phyloP scores from a whole-genome alignment of 2,797 vertebrate genomes.

The Tokudaia muenninki region DNA sequence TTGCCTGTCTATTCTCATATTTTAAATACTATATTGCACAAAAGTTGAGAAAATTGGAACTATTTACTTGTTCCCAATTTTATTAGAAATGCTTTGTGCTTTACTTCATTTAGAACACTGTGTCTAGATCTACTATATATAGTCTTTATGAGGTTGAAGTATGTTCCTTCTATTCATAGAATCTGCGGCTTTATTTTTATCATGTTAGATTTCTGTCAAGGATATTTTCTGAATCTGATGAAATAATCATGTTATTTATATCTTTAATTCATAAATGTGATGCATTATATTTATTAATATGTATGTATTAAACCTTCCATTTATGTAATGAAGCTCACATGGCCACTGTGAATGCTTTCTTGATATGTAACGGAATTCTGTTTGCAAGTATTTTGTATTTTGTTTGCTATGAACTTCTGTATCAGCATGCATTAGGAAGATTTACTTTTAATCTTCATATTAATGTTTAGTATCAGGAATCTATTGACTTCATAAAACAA shows the following conservation, averaged over 20 bases:
- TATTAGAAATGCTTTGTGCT: not conserved
- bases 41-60: too few species aligned
- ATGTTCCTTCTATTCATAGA: too few species aligned
- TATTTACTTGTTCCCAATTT: not conserved
- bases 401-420: not conserved
- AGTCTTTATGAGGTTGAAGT: not conserved
- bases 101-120: not conserved
- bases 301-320: not conserved
- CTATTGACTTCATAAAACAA: not conserved
- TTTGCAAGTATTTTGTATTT: not conserved
- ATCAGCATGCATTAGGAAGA: not conserved
- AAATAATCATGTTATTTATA: not conserved
- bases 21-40: not conserved
- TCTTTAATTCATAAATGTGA: not conserved
- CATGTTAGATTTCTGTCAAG: not conserved
- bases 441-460: not conserved
- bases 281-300: not conserved
- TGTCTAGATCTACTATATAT: not conserved
- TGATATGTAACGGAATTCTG: not conserved
- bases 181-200: not conserved
- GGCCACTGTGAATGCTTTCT: too few species aligned
- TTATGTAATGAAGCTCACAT: not conserved
- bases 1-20: not conserved
- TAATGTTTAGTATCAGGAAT: not conserved
- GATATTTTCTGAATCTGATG: not conserved